Percentiles rank a stretch among this genome's conserved stretches.
Evolutionary conservation across 2,888 invertebrate genomes (phyloP).

Genomic region (Malachius bipustulatus): DNA sequence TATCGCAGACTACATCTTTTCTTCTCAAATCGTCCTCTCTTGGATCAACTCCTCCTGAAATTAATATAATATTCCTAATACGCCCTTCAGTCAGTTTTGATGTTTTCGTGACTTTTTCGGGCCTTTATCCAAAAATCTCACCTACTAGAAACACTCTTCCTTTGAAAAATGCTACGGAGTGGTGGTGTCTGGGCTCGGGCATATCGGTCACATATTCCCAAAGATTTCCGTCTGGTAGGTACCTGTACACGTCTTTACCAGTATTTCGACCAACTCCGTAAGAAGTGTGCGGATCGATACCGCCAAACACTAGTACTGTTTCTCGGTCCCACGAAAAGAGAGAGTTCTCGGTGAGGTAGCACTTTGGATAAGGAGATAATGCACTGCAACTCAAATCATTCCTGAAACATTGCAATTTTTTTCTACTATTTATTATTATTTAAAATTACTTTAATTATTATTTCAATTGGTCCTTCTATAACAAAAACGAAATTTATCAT

Average conservation of each 20-base stretch:
- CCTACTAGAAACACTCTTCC: constrained; percentile 58
- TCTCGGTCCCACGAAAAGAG: constrained; percentile 47
- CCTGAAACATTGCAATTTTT: too few species aligned
- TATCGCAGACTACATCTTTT: constrained; percentile 46
- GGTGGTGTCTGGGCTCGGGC: constrained; percentile 59
- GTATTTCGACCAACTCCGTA: constrained; percentile 46
- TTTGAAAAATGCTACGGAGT: constrained; percentile 49
- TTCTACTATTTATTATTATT: too few species aligned
- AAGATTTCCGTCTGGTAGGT: constrained; percentile 45
- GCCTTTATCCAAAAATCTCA: too few species aligned
- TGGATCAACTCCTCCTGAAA: constrained; percentile 53
- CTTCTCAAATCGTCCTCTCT: constrained; percentile 45
- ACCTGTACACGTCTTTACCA: constrained; percentile 50
- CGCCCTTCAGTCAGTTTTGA: too few species aligned
- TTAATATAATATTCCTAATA: too few species aligned
- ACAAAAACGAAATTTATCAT: too few species aligned
- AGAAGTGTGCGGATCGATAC: constrained; percentile 50
- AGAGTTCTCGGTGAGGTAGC: constrained; percentile 29
- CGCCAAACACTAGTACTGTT: constrained; percentile 55
- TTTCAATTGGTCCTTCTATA: too few species aligned
- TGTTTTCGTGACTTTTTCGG: too few species aligned
- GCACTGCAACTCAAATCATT: constrained; percentile 19
- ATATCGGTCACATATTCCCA: constrained; percentile 58
- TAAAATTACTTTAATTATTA: too few species aligned
- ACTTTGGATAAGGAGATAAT: constrained; percentile 17